These are phyloP conservation scores for Yasuhikotakia modesta DNA, from an alignment of 2,797 vertebrate genomes.

Conservation along the genomic window DNA sequence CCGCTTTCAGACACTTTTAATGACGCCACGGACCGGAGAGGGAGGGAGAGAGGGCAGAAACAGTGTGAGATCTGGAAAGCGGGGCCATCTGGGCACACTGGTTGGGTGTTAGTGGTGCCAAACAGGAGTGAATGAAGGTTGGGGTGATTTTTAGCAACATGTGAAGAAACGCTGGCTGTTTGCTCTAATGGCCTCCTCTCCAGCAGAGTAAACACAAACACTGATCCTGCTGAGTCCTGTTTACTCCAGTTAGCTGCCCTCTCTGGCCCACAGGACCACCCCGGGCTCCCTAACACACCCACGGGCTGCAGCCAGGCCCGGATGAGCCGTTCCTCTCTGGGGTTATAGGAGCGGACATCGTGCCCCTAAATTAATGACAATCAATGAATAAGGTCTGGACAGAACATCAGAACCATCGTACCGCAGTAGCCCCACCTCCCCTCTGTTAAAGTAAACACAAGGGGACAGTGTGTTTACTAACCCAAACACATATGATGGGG, in stretches of 20 bases:
- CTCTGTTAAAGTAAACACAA: conserved; percentile 11
- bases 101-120: conserved; percentile 56
- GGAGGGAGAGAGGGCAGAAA: conserved; percentile 33
- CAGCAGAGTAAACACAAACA: conserved; percentile 79
- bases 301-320: conserved; percentile 58
- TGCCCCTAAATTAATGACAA: conserved; percentile 68
- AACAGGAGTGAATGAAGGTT: conserved; percentile 58
- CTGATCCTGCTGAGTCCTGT: conserved; percentile 78
- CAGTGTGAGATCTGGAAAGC: conserved; percentile 27
- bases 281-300: conserved; percentile 42
- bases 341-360: not conserved
- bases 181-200: conserved; percentile 60
- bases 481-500: not conserved
- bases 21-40: conserved; percentile 17
- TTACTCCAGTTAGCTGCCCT: conserved; percentile 73
- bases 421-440: not conserved
- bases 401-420: not conserved
- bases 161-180: conserved; percentile 70
- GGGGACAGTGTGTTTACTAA: conserved; percentile 12
- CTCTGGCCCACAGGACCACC: conserved; percentile 67
- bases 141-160: conserved; percentile 64
- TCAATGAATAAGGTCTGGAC: conserved; percentile 60
- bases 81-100: conserved; percentile 68
- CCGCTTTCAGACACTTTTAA: conserved; percentile 47
- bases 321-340: conserved; percentile 19